Base-by-base conservation (phyloP, 2,888 invertebrate species). In the Polydrusus pterygomalis region DNA sequence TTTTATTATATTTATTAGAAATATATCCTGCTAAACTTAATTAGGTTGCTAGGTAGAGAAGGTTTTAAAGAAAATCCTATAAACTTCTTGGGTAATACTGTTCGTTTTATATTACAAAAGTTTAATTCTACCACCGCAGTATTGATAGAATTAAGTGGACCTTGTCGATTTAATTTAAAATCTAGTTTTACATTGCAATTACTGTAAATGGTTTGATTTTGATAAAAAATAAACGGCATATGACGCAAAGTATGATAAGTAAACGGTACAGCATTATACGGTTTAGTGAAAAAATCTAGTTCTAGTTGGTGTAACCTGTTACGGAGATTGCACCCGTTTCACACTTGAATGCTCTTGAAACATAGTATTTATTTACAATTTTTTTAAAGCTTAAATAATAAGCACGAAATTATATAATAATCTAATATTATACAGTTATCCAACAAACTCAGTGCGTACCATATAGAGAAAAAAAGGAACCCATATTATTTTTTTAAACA, bases 121-220 rank as follows among this genome's bases (percentile, higher is more conserved):
- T 17, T 49, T 49, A 47, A 47, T 47, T 47, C 47, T 13, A 49
- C 47, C 47, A 49, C 17, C 47, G 17, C 8, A 17, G 17, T 49
- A 49, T 18, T 17, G 47, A 3, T 49, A 15, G 47, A 49, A 49
- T 49, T 49, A 49, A 49, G 47, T 49, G 47, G 6, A 49, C 47
- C 17, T 49, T 49, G 47, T 49, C 47, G 47, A 49, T 49, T 49
- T 49, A 49, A 49, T 49, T 49, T 9, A 8, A 49, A 49, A 49
- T 8, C 47, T 49, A 49, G 17, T 49, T 49, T 13, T 49, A 17
- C 47, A 49, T 9, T 49, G 47, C 15, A 49, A 49, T 49, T 49
- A 49, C 17, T 15, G 17, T 17, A 17, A 49, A 49, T 8, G 15
- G 17, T 9, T 49, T 49, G 15, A 17, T 45, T 49, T 49, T 17